phyloP scores from a whole-genome alignment of 2,797 vertebrate genomes.

The Propithecus deckenii region DNA sequence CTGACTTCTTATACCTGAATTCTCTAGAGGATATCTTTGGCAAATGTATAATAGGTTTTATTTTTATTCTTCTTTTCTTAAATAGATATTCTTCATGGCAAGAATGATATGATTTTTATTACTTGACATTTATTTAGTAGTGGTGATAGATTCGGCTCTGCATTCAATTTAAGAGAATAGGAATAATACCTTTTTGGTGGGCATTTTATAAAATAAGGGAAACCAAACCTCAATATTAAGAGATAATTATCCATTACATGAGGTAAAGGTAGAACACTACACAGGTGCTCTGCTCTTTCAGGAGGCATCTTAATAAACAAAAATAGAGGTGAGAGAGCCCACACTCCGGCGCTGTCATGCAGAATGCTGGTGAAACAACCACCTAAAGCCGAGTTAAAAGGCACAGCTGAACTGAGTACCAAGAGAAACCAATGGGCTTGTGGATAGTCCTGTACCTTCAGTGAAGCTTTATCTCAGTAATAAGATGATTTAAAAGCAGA shows the following conservation, averaged over 20 bases:
- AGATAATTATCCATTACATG: slow-evolving; percentile 74
- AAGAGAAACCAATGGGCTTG: slow-evolving; percentile 63
- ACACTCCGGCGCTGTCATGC: slow-evolving; percentile 54
- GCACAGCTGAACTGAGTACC: slow-evolving; percentile 47
- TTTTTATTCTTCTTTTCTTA: slow-evolving; percentile 76
- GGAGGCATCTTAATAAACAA: slow-evolving; percentile 77
- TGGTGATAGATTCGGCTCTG: background rate
- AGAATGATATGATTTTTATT: slow-evolving; percentile 30
- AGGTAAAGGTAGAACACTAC: slow-evolving; percentile 62
- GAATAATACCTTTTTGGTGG: background rate
- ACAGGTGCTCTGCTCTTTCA: slow-evolving; percentile 52
- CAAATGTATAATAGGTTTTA: slow-evolving; percentile 64
- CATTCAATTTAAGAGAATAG: background rate
- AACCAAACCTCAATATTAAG: slow-evolving; percentile 65
- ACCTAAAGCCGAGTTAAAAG: slow-evolving; percentile 69
- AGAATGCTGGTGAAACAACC: slow-evolving; percentile 53
- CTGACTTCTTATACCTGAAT: slow-evolving; percentile 51
- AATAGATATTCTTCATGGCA: slow-evolving; percentile 69
- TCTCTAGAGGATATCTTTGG: slow-evolving; percentile 46
- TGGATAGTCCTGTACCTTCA: slow-evolving; percentile 32
- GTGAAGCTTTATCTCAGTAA: slow-evolving; percentile 67
- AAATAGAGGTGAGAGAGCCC: slow-evolving; percentile 57
- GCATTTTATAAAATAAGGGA: background rate
- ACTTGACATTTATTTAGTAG: slow-evolving; percentile 9
- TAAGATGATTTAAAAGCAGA: slow-evolving; percentile 76